phyloP scores from a whole-genome alignment of 2,888 invertebrate genomes.

The Sarcophaga variegata region DNA sequence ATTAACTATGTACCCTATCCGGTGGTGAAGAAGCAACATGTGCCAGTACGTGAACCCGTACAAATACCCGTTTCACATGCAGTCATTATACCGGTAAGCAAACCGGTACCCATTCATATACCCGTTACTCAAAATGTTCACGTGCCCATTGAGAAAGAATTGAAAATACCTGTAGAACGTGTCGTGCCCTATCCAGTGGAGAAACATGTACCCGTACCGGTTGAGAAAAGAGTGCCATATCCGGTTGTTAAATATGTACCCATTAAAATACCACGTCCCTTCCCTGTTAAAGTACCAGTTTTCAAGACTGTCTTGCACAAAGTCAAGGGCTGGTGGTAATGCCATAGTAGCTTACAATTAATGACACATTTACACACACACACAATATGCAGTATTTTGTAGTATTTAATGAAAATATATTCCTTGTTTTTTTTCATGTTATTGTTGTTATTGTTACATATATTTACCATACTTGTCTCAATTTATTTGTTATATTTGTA shows the following conservation, averaged over 20 bases:
- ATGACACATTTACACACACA: background rate
- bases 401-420: background rate
- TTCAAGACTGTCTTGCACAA: constrained; percentile 85
- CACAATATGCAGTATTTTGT: constrained; percentile 40
- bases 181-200: constrained; percentile 88
- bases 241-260: constrained; percentile 89
- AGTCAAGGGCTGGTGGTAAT: constrained; percentile 80
- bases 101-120: constrained; percentile 90
- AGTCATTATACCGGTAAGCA: constrained; percentile 88
- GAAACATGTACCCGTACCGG: constrained; percentile 88
- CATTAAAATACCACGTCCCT: constrained; percentile 90
- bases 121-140: constrained; percentile 89
- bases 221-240: constrained; percentile 88
- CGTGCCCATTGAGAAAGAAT: constrained; percentile 86
- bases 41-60: constrained; percentile 87
- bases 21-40: constrained; percentile 88
- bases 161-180: constrained; percentile 84
- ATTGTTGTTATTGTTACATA: constrained; percentile 7
- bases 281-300: constrained; percentile 89
- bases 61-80: constrained; percentile 90
- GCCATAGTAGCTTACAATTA: background rate
- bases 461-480: background rate
- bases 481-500: constrained; percentile 10
- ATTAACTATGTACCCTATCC: constrained; percentile 86
- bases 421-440: background rate